Conservation (phyloP, 2,113 vertebrate species). For the Nasalis larvatus region DNA sequence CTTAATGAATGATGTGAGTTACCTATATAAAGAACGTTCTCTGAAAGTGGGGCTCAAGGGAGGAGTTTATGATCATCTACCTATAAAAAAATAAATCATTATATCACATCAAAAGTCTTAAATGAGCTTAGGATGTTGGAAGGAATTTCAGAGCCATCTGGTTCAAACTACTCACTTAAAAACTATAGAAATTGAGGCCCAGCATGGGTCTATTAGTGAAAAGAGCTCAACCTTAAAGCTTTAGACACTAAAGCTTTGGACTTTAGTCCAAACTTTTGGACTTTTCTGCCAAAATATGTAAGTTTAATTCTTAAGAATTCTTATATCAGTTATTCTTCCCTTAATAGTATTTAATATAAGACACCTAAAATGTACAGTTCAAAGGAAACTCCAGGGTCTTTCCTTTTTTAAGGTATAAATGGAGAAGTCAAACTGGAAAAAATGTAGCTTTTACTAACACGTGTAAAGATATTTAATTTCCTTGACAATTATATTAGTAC, state of each 20-base stretch:
- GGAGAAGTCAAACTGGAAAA: neutral
- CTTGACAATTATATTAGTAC: neutral
- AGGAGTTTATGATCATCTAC: neutral
- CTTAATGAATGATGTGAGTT: neutral
- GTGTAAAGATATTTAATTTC: neutral
- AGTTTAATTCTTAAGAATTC: constrained; percentile 31
- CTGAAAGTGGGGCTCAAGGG: neutral
- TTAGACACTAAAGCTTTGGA: neutral
- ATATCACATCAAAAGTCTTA: neutral
- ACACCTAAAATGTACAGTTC: neutral
- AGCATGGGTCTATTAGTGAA: neutral
- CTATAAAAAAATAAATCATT: neutral
- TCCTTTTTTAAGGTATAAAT: neutral
- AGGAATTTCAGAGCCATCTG: neutral
- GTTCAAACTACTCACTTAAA: neutral
- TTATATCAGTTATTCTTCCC: neutral
- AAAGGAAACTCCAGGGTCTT: neutral
- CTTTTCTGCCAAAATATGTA: neutral
- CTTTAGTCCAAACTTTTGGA: no score
- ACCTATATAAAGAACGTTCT: neutral
- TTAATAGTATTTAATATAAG: neutral
- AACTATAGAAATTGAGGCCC: neutral
- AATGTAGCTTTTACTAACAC: neutral
- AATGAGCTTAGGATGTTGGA: neutral
- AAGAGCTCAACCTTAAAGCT: neutral